Base-by-base conservation (phyloP, 2,888 invertebrate genomes). In the Sesia apiformis region DNA sequence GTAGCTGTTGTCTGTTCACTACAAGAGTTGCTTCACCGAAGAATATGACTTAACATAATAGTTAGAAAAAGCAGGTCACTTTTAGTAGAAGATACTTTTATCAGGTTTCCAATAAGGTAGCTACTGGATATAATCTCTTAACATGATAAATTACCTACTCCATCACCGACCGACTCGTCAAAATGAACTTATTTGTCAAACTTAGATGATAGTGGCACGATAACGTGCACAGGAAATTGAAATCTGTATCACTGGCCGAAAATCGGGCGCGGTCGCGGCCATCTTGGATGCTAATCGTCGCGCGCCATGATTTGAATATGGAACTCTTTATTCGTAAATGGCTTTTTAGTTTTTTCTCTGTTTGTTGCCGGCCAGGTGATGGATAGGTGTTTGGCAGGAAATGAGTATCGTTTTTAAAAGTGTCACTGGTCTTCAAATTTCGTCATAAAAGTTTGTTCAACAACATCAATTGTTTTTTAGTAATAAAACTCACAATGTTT, bases 111-210 rank as follows among this genome's bases (percentile, higher is more conserved):
- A 50, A 50, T 38, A 50, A 50, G 50, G 4, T 3, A 8, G 76
- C 76, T 77, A 76, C 77, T 72, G 78, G 72, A 70, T 71, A 72
- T 72, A 71, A 75, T 73, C 70, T 74, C 71, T 74, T 68, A 65
- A 71, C 70, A 79, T 81, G 78, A 84, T 81, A 79, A 78, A 84
- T 82, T 67, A 68, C 76, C 66, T 62, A 66, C 72, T 74, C 74
- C 78, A 74, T 80, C 80, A 76, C 76, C 68, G 74, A 61, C 68
- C 70, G 77, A 76, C 80, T 81, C 85, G 83, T 86, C 87, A 88
- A 85, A 88, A 86, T 81, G 81, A 86, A 82, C 85, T 80, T 84
- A 88, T 88, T 88, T 87, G 87, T 88, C 87, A 87, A 84, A 84
- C 78, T 76, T 74, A 84, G 87, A 88, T 87, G 82, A 82, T 70